Conservation (phyloP, 2,113 vertebrate species). For the Amazona vittata region DNA sequence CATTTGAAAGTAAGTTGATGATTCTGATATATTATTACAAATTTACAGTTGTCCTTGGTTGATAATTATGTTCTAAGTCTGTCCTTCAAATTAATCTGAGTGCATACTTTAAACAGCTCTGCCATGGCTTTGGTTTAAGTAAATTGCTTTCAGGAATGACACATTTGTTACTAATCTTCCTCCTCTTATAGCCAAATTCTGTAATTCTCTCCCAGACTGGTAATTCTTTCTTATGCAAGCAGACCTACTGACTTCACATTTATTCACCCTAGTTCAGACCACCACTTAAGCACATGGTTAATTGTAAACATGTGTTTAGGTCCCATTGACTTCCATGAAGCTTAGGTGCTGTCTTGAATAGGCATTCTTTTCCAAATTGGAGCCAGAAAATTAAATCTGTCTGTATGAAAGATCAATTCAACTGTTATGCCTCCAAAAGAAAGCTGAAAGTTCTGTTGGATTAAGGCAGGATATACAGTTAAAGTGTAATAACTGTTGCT, state of each 20-base stretch:
- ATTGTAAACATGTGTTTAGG: slow-evolving; percentile 58
- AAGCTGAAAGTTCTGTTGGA: background rate
- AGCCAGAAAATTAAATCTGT: slow-evolving; percentile 29
- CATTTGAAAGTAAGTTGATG: slow-evolving; percentile 54
- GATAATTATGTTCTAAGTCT: slow-evolving; percentile 68
- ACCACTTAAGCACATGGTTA: slow-evolving; percentile 37
- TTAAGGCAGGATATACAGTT: background rate
- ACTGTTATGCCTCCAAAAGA: background rate
- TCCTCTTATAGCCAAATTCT: slow-evolving; percentile 23
- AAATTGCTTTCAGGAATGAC: slow-evolving; percentile 73
- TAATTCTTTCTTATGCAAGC: slow-evolving; percentile 46
- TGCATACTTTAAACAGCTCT: slow-evolving; percentile 8
- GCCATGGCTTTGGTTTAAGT: slow-evolving; percentile 60
- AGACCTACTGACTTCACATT: slow-evolving; percentile 48
- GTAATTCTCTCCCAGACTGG: slow-evolving; percentile 45
- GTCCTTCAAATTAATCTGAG: slow-evolving; percentile 63
- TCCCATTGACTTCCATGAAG: background rate
- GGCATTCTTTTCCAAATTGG: background rate
- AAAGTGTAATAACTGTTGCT: background rate
- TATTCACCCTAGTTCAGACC: slow-evolving; percentile 19
- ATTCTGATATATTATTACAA: slow-evolving; percentile 69
- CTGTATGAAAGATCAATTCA: slow-evolving; percentile 22
- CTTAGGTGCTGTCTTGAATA: slow-evolving; percentile 24
- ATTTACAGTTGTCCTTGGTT: slow-evolving; percentile 64
- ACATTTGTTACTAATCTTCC: slow-evolving; percentile 69